Percentiles rank a stretch among this genome's conserved stretches.
Evolutionary conservation across 2,888 invertebrate species (phyloP).

Genomic region (Monoplex corrugatus): DNA sequence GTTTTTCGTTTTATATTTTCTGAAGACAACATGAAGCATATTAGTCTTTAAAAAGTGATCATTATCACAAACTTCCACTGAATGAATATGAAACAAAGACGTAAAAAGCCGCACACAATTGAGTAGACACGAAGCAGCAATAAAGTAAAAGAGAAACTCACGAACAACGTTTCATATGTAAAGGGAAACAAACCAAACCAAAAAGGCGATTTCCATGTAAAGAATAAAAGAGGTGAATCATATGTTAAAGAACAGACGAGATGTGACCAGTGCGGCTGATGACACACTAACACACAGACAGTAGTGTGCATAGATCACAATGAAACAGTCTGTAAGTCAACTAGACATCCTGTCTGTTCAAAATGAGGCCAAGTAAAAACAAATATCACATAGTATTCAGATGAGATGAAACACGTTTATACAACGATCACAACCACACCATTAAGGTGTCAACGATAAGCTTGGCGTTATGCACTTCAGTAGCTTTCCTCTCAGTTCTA

Average conservation of each 20-base stretch:
- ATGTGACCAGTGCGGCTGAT: not conserved
- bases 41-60: no score
- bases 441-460: not conserved
- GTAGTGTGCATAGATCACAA: slow-evolving; percentile 33
- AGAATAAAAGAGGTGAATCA: no score
- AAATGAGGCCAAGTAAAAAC: not conserved
- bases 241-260: no score
- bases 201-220: no score
- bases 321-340: not conserved
- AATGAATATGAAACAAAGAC: no score
- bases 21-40: no score
- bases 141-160: not conserved
- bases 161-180: no score
- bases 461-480: not conserved
- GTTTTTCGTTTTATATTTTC: no score
- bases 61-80: no score
- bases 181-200: no score
- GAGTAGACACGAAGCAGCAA: not conserved
- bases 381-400: not conserved
- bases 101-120: not conserved
- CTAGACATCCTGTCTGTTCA: not conserved
- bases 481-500: not conserved
- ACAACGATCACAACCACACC: slow-evolving; percentile 21
- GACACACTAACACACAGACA: not conserved
- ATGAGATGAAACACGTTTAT: not conserved